Base-by-base conservation (phyloP, 2,888 invertebrate species). In the Cataglyphis cursor region DNA sequence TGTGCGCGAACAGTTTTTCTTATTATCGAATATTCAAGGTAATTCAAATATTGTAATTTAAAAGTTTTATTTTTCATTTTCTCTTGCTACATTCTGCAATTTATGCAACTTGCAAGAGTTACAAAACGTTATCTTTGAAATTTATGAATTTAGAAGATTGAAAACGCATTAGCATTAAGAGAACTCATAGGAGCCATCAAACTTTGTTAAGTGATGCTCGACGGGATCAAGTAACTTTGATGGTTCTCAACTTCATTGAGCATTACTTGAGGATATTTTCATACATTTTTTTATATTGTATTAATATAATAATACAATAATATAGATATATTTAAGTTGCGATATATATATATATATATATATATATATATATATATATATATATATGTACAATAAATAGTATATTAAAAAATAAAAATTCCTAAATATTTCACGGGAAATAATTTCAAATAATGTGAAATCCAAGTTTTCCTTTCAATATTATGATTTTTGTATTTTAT, bases 391-490 rank as follows among this genome's bases (percentile, higher is more conserved):
- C 9, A 51, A 8, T 31, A 31, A 48, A 0, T 18, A 62, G 12
- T 8, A 28, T 21, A n/a, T 15, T 51, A 35, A 70, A 51, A 70
- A 21, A 51, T 51, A 0, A 1, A 21, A 35, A 68, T 10, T 6
- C 31, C 41, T 6, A 68, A 48, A 68, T 65, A 8, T 68, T 68
- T 21, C 8, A 1, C 9, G 9, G 12, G 31, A 70, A 51, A 35
- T 70, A 70, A 54, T 54, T 10, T 51, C 5, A 72, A 54, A 57
- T 57, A 54, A 57, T 57, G 4, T 54, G 15, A 70, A 68, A 35
- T 15, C 24, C 0, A 38, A 24, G 6, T 38, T 4, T n/a, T 72
- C 35, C 28, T 44, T 28, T 8, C 6, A 24, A 8, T 9, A 51
- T 51, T 3, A 12, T 21, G 21, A 2, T 4, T 70, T 51, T 70